phyloP scores from a whole-genome alignment of 1,140 invertebrate genomes.

The Chrysopa pallens region DNA sequence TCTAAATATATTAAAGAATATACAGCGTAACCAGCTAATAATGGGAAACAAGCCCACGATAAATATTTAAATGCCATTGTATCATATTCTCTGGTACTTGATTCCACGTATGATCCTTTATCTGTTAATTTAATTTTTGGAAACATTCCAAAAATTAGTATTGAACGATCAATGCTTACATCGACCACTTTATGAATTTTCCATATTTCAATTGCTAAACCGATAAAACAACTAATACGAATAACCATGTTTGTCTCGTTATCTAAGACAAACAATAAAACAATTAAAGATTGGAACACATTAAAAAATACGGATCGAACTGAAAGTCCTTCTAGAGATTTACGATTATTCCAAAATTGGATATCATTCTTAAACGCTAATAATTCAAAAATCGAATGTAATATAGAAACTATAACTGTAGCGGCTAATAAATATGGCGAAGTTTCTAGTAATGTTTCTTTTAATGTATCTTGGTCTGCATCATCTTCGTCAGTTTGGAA shows the following conservation, averaged over 20 bases:
- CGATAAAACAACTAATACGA: constrained; percentile 78
- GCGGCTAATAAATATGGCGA: constrained; percentile 87
- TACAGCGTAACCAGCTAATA: constrained; percentile 79
- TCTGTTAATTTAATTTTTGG: constrained; percentile 71
- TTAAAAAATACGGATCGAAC: constrained; percentile 98
- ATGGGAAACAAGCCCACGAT: constrained; percentile 88
- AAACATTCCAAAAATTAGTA: constrained; percentile 55
- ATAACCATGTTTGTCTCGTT: constrained; percentile 98
- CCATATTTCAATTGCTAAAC: constrained; percentile 96
- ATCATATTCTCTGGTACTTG: constrained; percentile 89
- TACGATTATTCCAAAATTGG: constrained; percentile 98
- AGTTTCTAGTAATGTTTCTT: constrained; percentile 92
- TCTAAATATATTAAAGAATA: constrained; percentile 96
- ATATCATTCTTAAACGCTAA: constrained; percentile 99
- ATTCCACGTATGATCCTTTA: constrained; percentile 93
- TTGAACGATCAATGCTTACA: constrained; percentile 60
- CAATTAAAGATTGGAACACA: constrained; percentile 90
- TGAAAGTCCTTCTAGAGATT: constrained; percentile 91
- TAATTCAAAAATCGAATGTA: constrained; percentile 97
- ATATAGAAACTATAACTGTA: constrained; percentile 81
- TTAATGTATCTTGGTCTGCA: constrained; percentile 91
- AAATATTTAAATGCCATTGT: constrained; percentile 91
- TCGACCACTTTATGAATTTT: constrained; percentile 96
- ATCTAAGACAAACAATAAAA: constrained; percentile 91
- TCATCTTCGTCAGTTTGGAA: constrained; percentile 57